Evolutionary conservation across 1,140 invertebrate genomes (phyloP), one percentile per base, ranked within the genome.

Genomic region (Spodoptera litura): DNA sequence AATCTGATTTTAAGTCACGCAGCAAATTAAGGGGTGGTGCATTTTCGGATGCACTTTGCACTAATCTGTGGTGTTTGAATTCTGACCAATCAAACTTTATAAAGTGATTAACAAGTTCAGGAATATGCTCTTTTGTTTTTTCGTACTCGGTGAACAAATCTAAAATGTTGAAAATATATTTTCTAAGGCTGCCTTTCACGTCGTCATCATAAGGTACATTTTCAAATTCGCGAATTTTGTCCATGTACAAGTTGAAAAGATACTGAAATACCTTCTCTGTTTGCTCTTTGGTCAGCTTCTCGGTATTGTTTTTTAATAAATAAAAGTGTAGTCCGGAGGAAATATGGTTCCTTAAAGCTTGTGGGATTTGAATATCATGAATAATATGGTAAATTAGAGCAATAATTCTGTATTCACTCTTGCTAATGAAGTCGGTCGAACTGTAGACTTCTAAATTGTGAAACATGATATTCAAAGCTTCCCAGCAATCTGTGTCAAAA

Each of bases 401-500:
- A 31, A 87, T 20, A 12, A 85, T 68, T 70, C 61, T 87, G 35
- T 76, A 88, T 20, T 83, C 72, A 53, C 70, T 62, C 35, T 58
- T 81, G 56, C 62, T 62, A 77, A 77, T 81, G 71, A 58, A 68
- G 61, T 73, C 78, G 56, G 59, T 49, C 49, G 52, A 20, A 72
- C 77, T 83, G 59, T 89, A 91, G 62, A 87, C 78, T n/a, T 87
- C 79, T 49, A 89, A 64, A 49, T 87, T 91, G 61, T 86, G 75
- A 8, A 91, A 84, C 35, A 93, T 62, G 80, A 89, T 91, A 76
- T 88, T 83, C 59, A 90, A 87, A 62, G 75, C 81, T 38, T 62
- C 73, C 90, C 90, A 93, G 79, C 87, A 90, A 8, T 78, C 70
- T 4, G 85, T 81, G 66, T 85, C 68, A 74, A 91, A 87, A 35